phyloP scores from a whole-genome alignment of 2,888 invertebrate genomes.

The Carcina quercana region DNA sequence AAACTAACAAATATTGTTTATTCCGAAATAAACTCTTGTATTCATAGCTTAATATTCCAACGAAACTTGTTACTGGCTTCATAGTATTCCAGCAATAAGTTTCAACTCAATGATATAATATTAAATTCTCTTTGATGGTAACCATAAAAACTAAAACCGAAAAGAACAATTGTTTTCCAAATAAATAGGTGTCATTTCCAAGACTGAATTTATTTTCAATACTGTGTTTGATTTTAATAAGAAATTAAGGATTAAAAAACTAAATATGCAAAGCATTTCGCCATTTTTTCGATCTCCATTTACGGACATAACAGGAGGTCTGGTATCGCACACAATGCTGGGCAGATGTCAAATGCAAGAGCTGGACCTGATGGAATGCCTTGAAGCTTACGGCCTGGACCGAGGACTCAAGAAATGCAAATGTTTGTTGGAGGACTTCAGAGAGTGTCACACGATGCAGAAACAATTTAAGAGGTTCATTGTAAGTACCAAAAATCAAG shows the following conservation, averaged over 20 bases:
- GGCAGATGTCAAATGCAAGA: conserved; percentile 79
- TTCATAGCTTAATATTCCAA: too few relatives aligned
- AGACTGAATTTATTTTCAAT: too few relatives aligned
- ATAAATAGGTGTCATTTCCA: too few relatives aligned
- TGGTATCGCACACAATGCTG: conserved; percentile 76
- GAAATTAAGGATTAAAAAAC: neutral
- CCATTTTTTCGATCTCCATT: conserved; percentile 79
- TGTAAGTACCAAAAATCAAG: conserved; percentile 55
- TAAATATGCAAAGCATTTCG: conserved; percentile 47
- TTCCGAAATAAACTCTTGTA: too few relatives aligned
- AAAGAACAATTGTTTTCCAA: too few relatives aligned
- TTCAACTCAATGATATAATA: too few relatives aligned
- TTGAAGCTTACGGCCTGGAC: conserved; percentile 83
- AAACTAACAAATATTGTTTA: too few relatives aligned
- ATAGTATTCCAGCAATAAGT: too few relatives aligned
- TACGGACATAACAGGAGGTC: conserved; percentile 78
- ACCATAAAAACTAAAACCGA: too few relatives aligned
- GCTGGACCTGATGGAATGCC: conserved; percentile 80
- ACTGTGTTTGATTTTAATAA: too few relatives aligned
- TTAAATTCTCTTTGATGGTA: too few relatives aligned
- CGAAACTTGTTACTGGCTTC: too few relatives aligned
- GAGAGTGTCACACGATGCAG: conserved; percentile 75
- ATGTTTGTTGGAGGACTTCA: conserved; percentile 76
- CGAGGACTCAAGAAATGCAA: conserved; percentile 75
- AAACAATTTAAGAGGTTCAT: conserved; percentile 75